A percentile compares a stretch with the other conserved stretches of the same genome.
Evolutionary conservation across 2,888 invertebrate species (phyloP).

Genomic region (Amorpha juglandis): DNA sequence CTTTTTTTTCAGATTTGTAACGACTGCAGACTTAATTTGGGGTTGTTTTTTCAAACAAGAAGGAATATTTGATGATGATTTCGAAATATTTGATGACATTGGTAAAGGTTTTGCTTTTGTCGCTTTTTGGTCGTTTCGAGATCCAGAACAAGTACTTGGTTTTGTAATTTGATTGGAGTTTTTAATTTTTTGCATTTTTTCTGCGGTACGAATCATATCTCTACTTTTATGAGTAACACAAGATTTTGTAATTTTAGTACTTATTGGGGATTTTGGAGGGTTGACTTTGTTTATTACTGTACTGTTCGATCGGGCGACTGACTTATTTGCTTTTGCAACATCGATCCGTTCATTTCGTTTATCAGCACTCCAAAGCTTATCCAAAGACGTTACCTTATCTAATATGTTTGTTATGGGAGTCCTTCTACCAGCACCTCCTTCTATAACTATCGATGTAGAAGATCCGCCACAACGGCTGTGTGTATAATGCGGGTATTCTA

Average conservation of each 20-base stretch:
- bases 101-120: constrained; percentile 51
- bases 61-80: constrained; percentile 64
- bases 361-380: constrained; percentile 82
- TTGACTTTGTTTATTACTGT: constrained; percentile 41
- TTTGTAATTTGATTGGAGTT: constrained; percentile 61
- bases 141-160: constrained; percentile 61
- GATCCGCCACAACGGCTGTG: constrained; percentile 58
- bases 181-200: constrained; percentile 73
- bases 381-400: constrained; percentile 81
- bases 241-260: constrained; percentile 41
- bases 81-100: constrained; percentile 57
- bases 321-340: constrained; percentile 61
- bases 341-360: constrained; percentile 77
- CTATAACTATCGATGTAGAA: constrained; percentile 64
- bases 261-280: constrained; percentile 34
- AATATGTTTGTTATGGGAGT: constrained; percentile 80
- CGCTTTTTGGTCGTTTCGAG: constrained; percentile 51
- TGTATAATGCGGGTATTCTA: constrained; percentile 66
- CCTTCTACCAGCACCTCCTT: constrained; percentile 78
- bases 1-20: constrained; percentile 74
- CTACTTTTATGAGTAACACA: constrained; percentile 67
- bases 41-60: constrained; percentile 54
- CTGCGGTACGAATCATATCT: constrained; percentile 78
- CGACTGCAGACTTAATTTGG: constrained; percentile 68
- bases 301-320: constrained; percentile 48